A percentile compares a stretch with the other conserved stretches of the same genome.
Conservation (phyloP, 2,888 invertebrate genomes). For the Sclerodermus sp. region DNA sequence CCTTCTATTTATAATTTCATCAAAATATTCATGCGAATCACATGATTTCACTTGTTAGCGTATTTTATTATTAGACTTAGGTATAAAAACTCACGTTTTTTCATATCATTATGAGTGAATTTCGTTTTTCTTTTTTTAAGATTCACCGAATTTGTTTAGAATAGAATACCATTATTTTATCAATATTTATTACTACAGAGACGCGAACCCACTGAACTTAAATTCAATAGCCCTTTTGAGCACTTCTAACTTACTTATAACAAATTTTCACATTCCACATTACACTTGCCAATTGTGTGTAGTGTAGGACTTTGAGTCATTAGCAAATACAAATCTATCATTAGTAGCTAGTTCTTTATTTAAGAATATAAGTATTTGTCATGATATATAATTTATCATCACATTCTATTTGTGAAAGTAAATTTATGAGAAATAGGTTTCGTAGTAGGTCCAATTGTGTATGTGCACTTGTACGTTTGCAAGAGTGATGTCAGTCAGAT, state of each 20-base stretch:
- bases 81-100: too few species aligned
- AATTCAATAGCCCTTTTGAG: too few species aligned
- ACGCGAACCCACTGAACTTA: too few species aligned
- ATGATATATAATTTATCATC: slow-evolving; percentile 16
- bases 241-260: slow-evolving; percentile 32
- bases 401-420: neutral
- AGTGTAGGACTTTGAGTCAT: slow-evolving; percentile 27
- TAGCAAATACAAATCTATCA: slow-evolving; percentile 30
- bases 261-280: slow-evolving; percentile 45
- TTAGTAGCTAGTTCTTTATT: slow-evolving; percentile 29
- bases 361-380: slow-evolving; percentile 21
- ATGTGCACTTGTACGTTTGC: slow-evolving; percentile 8
- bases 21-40: too few species aligned
- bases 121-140: too few species aligned
- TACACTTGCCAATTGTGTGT: slow-evolving; percentile 32
- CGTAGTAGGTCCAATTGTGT: slow-evolving; percentile 5
- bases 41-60: too few species aligned
- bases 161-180: too few species aligned
- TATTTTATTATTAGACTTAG: too few species aligned
- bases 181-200: too few species aligned
- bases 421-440: slow-evolving; percentile 12
- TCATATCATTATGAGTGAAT: too few species aligned
- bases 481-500: slow-evolving; percentile 11
- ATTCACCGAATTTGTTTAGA: too few species aligned
- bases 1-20: too few species aligned